Base-by-base conservation (phyloP, 2,113 vertebrate genomes). In the Spheniscus mendiculus region DNA sequence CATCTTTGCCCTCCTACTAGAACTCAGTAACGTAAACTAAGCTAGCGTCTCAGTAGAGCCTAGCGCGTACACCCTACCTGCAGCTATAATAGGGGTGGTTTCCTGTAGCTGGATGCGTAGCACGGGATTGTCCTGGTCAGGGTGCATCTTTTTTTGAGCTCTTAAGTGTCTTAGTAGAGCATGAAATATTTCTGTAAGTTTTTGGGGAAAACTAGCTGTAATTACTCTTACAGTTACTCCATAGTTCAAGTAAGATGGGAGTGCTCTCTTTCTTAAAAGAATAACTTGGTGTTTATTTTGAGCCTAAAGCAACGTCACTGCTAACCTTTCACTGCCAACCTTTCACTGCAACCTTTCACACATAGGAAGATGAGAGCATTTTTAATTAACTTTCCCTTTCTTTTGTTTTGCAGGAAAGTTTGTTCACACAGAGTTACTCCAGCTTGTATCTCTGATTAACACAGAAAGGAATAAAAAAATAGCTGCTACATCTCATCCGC, bases 381-480 rank as follows among this genome's bases (percentile, higher is more conserved):
- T 87, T 90, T 36, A 53, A 80, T 74, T 82, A 88, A 96, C 34
- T 83, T 82, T 47, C 18, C 12, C 10, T 34, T 95, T 79, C 63
- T 97, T 97, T 98, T 90, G 13, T 74, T 89, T 96, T 98, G 44
- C 97, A 99, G 99, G 99, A 49, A 99, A 98, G 93, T 99, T 99
- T 97, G 98, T 97, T 77, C 99, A 99, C 77, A 99, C 99, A n/a
- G 99, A 99, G 89, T 98, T 99, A 89, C 92, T 99, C 52, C 98
- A 98, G 91, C 98, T 99, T 62, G 97, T 99, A 70, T 97, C 98
- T 89, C 98, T 98, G 94, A 97, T 99, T 73, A 99, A 99, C 47
- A 90, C 97, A 77, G 98, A 99, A 94, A 98, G 99, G 97, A 97
- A 98, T 9, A 67, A 86, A 69, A 98, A 93, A 89, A 97, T 98